Evolutionary conservation across 2,113 vertebrate genomes (phyloP).

Genomic region (Hiodon tergisus): DNA sequence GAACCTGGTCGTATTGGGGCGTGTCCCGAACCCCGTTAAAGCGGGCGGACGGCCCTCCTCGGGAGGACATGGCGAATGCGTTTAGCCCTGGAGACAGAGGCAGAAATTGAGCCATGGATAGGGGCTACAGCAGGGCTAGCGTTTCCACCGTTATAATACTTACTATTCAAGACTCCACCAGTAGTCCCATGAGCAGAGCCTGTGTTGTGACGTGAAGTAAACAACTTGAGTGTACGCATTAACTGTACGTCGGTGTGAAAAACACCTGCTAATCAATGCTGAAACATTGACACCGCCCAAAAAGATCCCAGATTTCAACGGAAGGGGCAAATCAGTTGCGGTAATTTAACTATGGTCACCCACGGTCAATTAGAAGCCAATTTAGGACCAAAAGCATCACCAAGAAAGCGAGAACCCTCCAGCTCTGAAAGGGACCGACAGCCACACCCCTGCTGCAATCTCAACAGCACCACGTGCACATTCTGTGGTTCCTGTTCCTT

Average conservation of each 20-base stretch:
- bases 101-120: not conserved
- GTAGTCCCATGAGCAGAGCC: not conserved
- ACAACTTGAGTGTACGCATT: not conserved
- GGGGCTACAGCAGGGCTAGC: not conserved
- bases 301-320: not conserved
- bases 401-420: too few relatives aligned
- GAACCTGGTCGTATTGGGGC: conserved; percentile 63
- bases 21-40: conserved; percentile 50
- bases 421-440: too few relatives aligned
- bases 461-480: too few relatives aligned
- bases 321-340: too few relatives aligned
- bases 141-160: not conserved
- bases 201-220: not conserved
- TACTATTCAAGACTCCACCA: not conserved
- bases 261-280: not conserved
- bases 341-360: too few relatives aligned
- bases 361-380: too few relatives aligned
- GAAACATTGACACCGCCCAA: too few relatives aligned
- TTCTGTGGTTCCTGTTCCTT: too few relatives aligned
- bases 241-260: not conserved
- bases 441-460: too few relatives aligned
- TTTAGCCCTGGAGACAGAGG: conserved; percentile 45
- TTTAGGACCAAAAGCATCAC: too few relatives aligned
- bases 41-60: conserved; percentile 48
- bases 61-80: conserved; percentile 61